These are phyloP conservation scores for Thysanoteuthis rhombus DNA, from an alignment of 2,888 invertebrate genomes.

Conservation along the genomic window DNA sequence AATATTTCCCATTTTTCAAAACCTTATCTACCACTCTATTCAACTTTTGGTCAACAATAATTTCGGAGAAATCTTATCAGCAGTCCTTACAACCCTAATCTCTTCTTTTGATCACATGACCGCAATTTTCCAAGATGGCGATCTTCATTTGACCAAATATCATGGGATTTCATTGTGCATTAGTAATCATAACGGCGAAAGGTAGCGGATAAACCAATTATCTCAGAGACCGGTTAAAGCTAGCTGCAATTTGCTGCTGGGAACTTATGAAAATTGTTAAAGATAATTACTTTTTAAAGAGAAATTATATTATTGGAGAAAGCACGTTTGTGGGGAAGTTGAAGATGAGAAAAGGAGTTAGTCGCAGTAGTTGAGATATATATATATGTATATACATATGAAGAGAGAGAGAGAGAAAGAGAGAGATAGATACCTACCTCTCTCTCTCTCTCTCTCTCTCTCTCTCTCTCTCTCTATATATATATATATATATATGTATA, in stretches of 20 bases:
- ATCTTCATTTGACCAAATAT: not conserved
- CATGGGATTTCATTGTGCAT: not conserved
- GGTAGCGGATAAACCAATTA: not conserved
- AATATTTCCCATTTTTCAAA: not conserved
- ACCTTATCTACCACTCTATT: not conserved
- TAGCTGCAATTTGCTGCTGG: not conserved
- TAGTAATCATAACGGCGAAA: not conserved
- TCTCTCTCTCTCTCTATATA: no score
- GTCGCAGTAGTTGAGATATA: not conserved
- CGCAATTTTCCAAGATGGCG: not conserved
- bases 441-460: no score
- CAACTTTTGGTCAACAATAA: not conserved
- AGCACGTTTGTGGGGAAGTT: not conserved
- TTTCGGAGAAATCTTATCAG: slow-evolving; percentile 12
- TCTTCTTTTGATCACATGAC: not conserved
- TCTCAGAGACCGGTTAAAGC: not conserved
- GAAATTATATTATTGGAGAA: not conserved
- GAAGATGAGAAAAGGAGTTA: not conserved
- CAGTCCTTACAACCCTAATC: not conserved
- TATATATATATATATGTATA: not conserved
- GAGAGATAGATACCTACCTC: not conserved
- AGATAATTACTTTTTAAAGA: not conserved
- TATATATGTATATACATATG: not conserved
- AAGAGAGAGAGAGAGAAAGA: not conserved
- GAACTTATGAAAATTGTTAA: not conserved